Evolutionary conservation across 2,888 invertebrate genomes (phyloP).

Genomic region (Dimorphilus gyrociliatus): DNA sequence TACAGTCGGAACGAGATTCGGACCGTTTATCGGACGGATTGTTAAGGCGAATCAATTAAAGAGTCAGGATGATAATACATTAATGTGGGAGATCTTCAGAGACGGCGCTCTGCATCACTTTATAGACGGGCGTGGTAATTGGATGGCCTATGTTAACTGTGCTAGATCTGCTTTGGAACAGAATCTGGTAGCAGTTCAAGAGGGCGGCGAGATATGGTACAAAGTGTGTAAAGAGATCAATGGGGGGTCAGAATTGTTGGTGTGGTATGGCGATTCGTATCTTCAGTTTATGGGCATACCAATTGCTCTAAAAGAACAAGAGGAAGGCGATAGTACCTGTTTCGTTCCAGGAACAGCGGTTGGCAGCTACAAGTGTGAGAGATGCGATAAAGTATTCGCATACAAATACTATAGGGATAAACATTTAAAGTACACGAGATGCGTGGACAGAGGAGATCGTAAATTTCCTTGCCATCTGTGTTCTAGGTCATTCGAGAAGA

Average conservation of each 20-base stretch:
- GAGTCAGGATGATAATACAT: too few species aligned
- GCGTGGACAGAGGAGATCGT: constrained; percentile 41
- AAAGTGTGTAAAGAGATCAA: constrained; percentile 33
- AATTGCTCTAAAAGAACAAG: constrained; percentile 30
- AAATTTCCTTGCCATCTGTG: constrained; percentile 41
- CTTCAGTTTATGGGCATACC: constrained; percentile 38
- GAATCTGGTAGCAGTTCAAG: constrained; percentile 32
- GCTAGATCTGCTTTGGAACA: constrained; percentile 36
- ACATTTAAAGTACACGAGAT: constrained; percentile 41
- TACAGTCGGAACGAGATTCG: too few species aligned
- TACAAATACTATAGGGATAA: constrained; percentile 40
- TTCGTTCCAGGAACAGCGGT: too few species aligned
- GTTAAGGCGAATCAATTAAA: too few species aligned
- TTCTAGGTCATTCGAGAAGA: constrained; percentile 41
- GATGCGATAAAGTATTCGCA: constrained; percentile 41
- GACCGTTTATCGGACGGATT: too few species aligned
- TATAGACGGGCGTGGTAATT: constrained; percentile 32
- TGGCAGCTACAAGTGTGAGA: constrained; percentile 36
- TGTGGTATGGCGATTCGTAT: constrained; percentile 38
- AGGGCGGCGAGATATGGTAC: constrained; percentile 28
- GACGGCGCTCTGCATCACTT: constrained; percentile 32
- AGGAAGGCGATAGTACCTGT: constrained; percentile 16
- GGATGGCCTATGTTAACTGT: constrained; percentile 37
- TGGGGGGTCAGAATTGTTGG: constrained; percentile 32
- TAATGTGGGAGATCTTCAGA: constrained; percentile 25